A percentile compares a stretch with the other conserved stretches of the same genome.
phyloP scores from a whole-genome alignment of 2,888 invertebrate genomes.

The Glaucopsyche alexis region DNA sequence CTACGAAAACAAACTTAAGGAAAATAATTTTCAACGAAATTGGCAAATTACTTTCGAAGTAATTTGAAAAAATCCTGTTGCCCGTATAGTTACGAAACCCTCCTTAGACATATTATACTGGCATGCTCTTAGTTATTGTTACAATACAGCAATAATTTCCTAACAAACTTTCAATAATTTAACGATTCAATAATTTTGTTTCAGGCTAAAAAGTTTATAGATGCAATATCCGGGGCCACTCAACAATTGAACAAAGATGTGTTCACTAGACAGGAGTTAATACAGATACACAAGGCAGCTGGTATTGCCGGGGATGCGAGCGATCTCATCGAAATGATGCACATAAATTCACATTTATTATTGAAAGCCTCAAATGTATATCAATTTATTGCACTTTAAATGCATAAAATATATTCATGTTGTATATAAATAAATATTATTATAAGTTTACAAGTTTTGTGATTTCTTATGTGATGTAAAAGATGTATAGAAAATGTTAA shows the following conservation, averaged over 20 bases:
- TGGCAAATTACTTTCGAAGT: too few relatives aligned
- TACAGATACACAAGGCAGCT: slow-evolving; percentile 83
- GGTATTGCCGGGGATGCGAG: slow-evolving; percentile 84
- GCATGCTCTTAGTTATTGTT: too few relatives aligned
- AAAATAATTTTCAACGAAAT: too few relatives aligned
- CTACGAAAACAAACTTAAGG: too few relatives aligned
- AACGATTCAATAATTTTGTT: slow-evolving; percentile 42
- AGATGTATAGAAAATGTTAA: background rate
- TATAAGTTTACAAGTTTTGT: slow-evolving; percentile 18
- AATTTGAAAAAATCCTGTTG: too few relatives aligned
- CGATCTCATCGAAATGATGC: slow-evolving; percentile 87
- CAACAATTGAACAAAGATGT: slow-evolving; percentile 83
- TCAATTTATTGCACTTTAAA: slow-evolving; percentile 72
- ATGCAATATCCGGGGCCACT: slow-evolving; percentile 83
- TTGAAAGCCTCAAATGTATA: slow-evolving; percentile 88
- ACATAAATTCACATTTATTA: slow-evolving; percentile 91
- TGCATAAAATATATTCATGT: background rate
- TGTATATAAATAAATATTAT: slow-evolving; percentile 13
- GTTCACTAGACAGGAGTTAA: slow-evolving; percentile 88
- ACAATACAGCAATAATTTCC: too few relatives aligned
- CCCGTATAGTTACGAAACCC: too few relatives aligned
- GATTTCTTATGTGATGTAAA: slow-evolving; percentile 10
- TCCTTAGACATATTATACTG: too few relatives aligned
- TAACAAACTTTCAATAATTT: background rate
- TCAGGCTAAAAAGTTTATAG: slow-evolving; percentile 86